Evolutionary conservation across 2,797 vertebrate genomes (phyloP).

Genomic region (Coregonus sp.): DNA sequence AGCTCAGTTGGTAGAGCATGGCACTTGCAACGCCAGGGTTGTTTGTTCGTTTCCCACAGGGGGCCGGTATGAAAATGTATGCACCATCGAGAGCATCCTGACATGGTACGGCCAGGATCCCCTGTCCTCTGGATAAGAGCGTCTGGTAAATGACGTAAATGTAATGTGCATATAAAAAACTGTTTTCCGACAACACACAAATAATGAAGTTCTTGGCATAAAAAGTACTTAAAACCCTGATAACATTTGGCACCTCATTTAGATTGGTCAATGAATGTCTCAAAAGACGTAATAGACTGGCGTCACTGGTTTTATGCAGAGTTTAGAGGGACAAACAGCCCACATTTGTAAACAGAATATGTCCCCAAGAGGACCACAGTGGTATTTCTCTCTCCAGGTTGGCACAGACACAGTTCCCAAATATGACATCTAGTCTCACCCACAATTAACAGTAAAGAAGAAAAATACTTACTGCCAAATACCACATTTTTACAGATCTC

Average conservation of each 20-base stretch:
- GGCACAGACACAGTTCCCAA: conserved; percentile 20
- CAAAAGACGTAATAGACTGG: conserved; percentile 11
- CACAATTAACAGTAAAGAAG: background rate
- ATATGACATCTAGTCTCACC: conserved; percentile 14
- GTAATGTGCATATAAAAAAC: background rate
- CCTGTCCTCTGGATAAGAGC: too few relatives aligned
- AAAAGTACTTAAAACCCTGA: background rate
- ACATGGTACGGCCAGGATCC: too few relatives aligned
- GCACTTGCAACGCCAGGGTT: too few relatives aligned
- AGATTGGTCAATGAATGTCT: conserved; percentile 15
- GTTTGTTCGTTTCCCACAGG: too few relatives aligned
- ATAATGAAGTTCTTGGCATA: background rate
- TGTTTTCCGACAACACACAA: background rate
- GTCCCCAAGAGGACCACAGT: conserved; percentile 16
- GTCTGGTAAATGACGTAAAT: too few relatives aligned
- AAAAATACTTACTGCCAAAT: conserved; percentile 15
- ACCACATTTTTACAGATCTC: background rate
- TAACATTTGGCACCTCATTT: background rate
- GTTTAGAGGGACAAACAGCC: conserved; percentile 17
- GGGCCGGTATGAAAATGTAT: too few relatives aligned
- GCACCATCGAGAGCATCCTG: too few relatives aligned
- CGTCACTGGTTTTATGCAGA: conserved; percentile 2
- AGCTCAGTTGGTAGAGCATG: too few relatives aligned
- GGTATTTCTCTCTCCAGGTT: conserved; percentile 21
- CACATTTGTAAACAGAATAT: conserved; percentile 23